A percentile compares a stretch with the other conserved stretches of the same genome.
phyloP scores from a whole-genome alignment of 2,113 vertebrate species.

The Colaptes auratus region DNA sequence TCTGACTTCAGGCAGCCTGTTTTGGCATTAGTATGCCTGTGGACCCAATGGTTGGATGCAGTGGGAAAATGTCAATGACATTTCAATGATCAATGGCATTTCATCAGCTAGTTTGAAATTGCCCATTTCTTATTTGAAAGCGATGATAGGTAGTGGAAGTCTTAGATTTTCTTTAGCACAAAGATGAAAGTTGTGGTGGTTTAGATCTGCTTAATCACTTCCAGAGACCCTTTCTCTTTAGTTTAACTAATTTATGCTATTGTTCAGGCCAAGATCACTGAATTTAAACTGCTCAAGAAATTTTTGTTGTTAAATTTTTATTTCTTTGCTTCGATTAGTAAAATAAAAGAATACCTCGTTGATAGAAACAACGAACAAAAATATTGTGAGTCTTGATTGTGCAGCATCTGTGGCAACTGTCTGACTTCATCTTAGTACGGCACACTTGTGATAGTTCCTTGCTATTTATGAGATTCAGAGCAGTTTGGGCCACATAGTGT shows the following conservation, averaged over 20 bases:
- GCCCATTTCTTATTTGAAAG: neutral
- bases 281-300: neutral
- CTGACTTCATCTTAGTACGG: neutral
- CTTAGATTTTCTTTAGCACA: neutral
- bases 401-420: neutral
- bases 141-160: neutral
- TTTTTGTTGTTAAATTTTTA: no score
- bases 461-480: neutral
- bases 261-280: neutral
- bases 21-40: neutral
- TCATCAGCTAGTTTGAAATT: neutral
- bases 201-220: neutral
- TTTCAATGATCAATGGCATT: neutral
- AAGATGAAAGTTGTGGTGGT: neutral
- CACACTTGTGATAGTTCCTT: neutral
- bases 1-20: neutral
- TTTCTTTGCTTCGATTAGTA: neutral
- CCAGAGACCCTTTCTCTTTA: neutral
- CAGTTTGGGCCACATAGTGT: neutral
- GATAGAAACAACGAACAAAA: neutral
- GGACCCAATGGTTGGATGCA: neutral
- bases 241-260: neutral
- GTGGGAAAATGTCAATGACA: neutral
- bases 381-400: slow-evolving; percentile 14
- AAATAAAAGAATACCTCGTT: neutral